Conservation (phyloP, 2,797 vertebrate genomes). For the Parotocinclus haroldoi region DNA sequence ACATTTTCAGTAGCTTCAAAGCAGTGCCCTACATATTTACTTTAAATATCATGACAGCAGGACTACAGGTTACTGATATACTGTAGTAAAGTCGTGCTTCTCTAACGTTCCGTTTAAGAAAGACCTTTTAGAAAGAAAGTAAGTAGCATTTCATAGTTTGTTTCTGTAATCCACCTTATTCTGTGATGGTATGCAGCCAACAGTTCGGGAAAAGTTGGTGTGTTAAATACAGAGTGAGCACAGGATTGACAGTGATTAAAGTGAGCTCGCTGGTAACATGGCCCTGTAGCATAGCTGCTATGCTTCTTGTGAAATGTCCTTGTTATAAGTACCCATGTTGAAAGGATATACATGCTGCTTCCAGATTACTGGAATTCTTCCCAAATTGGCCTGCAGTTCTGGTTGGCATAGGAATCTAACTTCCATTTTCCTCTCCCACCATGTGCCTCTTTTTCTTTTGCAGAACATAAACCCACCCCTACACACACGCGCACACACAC, state of each 20-base stretch:
- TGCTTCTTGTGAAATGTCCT: slow-evolving; percentile 52
- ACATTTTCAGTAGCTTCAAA: neutral
- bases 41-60: no score
- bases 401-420: slow-evolving; percentile 46
- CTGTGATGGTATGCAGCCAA: neutral
- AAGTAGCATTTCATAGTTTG: neutral
- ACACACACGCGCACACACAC: slow-evolving; percentile 31
- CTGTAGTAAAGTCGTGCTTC: no score
- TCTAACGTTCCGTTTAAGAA: no score
- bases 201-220: slow-evolving; percentile 26
- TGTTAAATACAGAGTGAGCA: slow-evolving; percentile 35
- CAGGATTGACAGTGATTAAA: slow-evolving; percentile 58
- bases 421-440: slow-evolving; percentile 19
- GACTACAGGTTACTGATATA: no score
- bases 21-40: no score
- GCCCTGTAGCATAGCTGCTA: slow-evolving; percentile 51
- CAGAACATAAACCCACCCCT: slow-evolving; percentile 39
- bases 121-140: no score
- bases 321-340: slow-evolving; percentile 51
- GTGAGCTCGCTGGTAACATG: slow-evolving; percentile 29
- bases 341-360: slow-evolving; percentile 57
- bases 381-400: slow-evolving; percentile 51
- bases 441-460: slow-evolving; percentile 42
- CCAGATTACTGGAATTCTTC: slow-evolving; percentile 62
- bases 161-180: slow-evolving; percentile 28